Conservation (phyloP, 2,888 invertebrate species). For the Peribatodes rhomboidaria region DNA sequence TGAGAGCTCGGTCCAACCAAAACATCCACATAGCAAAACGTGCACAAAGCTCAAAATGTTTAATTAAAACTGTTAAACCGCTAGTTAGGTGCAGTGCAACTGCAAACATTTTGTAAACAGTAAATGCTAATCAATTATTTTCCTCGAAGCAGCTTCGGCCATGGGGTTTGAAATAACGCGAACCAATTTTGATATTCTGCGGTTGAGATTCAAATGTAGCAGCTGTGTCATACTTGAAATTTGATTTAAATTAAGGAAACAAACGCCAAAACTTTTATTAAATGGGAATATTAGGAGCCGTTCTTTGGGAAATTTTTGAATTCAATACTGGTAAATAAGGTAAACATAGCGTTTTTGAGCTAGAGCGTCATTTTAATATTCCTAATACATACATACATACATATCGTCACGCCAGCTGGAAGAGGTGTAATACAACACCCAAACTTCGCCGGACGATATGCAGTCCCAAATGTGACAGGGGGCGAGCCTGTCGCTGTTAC, state of each 20-base stretch:
- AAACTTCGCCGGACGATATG: too few species aligned
- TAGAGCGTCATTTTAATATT: too few species aligned
- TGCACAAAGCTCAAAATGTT: too few species aligned
- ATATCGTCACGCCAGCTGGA: too few species aligned
- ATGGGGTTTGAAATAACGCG: conserved; percentile 25
- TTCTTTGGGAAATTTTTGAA: conserved; percentile 55
- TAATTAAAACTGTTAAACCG: too few species aligned
- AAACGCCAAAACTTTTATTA: conserved; percentile 80
- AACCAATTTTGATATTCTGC: conserved; percentile 64
- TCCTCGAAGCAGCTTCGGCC: background rate
- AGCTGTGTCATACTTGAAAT: conserved; percentile 81
- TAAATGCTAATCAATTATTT: background rate
- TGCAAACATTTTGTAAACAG: background rate
- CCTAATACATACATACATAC: too few species aligned
- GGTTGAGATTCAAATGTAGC: conserved; percentile 64
- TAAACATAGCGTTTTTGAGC: background rate
- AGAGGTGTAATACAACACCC: too few species aligned
- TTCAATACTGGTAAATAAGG: conserved; percentile 33
- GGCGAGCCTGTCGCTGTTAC: too few species aligned
- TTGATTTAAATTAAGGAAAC: conserved; percentile 82
- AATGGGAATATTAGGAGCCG: conserved; percentile 70
- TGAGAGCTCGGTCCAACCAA: too few species aligned
- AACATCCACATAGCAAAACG: too few species aligned
- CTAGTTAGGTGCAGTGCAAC: too few species aligned
- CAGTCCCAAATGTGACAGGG: too few species aligned